Evolutionary conservation across 2,113 vertebrate genomes (phyloP).

Genomic region (Plecturocebus donacophilus): DNA sequence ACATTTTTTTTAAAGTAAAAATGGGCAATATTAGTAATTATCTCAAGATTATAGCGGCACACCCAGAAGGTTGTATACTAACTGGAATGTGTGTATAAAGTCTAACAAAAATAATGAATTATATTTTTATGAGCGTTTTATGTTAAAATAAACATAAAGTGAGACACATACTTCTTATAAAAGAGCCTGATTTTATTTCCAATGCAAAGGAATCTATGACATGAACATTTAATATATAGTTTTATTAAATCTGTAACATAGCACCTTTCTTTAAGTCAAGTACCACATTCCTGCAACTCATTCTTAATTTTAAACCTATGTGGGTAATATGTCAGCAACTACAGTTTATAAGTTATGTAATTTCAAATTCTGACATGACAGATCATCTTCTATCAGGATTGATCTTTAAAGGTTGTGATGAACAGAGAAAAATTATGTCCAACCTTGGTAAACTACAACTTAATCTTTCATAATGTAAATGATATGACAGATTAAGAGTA

Average conservation of each 20-base stretch:
- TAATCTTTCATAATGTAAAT: background rate
- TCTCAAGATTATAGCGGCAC: background rate
- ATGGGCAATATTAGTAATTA: background rate
- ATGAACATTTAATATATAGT: background rate
- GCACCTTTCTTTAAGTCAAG: background rate
- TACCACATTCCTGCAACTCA: background rate
- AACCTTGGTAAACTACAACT: background rate
- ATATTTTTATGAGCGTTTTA: background rate
- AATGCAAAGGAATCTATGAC: background rate
- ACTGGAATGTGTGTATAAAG: background rate
- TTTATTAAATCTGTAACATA: background rate
- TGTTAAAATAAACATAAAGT: constrained; percentile 11
- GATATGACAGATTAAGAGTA: background rate
- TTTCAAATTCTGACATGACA: constrained; percentile 35
- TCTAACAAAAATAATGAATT: background rate
- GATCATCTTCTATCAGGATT: background rate
- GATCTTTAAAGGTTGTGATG: background rate
- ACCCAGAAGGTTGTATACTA: background rate
- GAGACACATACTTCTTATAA: background rate
- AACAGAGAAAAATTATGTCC: background rate
- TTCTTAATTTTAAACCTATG: constrained; percentile 13
- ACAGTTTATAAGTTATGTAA: background rate
- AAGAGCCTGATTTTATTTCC: background rate
- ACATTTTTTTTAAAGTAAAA: background rate
- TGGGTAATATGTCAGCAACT: background rate